Conservation (phyloP, 1,140 invertebrate species). For the Sesamia nonagrioides region DNA sequence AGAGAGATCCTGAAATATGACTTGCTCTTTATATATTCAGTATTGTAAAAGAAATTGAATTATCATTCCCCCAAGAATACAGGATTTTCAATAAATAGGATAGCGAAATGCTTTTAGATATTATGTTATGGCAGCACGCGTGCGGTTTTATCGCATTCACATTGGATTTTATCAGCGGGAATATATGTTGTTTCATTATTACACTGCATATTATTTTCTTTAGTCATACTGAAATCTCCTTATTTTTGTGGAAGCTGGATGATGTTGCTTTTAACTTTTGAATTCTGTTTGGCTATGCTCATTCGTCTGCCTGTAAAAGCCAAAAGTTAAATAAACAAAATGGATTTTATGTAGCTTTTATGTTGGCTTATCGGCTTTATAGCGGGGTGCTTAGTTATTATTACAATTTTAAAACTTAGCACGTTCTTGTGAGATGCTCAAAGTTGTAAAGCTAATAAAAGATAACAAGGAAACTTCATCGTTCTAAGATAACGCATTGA, state of each 20-base stretch:
- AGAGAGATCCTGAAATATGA: constrained; percentile 40
- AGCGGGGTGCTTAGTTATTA: constrained; percentile 4
- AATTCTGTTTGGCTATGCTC: neutral
- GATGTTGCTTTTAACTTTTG: constrained; percentile 16
- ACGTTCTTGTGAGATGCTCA: constrained; percentile 5
- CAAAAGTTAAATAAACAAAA: constrained; percentile 3
- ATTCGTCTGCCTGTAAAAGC: neutral
- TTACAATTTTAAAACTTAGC: constrained; percentile 23
- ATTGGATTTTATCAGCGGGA: constrained; percentile 14
- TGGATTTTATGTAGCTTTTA: constrained; percentile 5
- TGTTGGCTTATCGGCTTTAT: constrained; percentile 26
- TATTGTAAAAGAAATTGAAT: constrained; percentile 43
- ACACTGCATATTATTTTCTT: constrained; percentile 15
- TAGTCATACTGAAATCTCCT: constrained; percentile 25
- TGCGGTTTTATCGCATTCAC: constrained; percentile 33
- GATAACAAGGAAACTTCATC: constrained; percentile 24
- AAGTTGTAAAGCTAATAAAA: constrained; percentile 34
- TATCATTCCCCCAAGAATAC: constrained; percentile 33
- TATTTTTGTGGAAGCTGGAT: constrained; percentile 12
- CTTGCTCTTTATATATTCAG: constrained; percentile 41
- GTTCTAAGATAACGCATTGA: neutral
- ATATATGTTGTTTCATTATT: constrained; percentile 35
- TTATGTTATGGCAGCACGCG: constrained; percentile 4
- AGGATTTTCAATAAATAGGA: constrained; percentile 41
- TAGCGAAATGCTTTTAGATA: constrained; percentile 36